phyloP scores from a whole-genome alignment of 2,797 vertebrate species.

The Caiman crocodilus region DNA sequence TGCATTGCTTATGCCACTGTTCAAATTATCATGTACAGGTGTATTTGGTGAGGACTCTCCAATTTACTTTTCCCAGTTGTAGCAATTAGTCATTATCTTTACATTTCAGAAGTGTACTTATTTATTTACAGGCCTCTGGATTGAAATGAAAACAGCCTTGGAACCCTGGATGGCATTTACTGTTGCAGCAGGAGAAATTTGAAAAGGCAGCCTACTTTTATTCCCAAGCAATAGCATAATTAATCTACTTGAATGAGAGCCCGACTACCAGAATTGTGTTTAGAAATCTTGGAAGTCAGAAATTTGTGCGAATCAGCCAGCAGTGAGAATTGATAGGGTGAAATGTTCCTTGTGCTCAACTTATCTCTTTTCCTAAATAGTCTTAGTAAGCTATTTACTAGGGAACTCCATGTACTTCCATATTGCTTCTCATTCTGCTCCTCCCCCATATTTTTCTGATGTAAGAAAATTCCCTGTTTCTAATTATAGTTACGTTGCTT shows the following conservation, averaged over 20 bases:
- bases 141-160: conserved; percentile 61
- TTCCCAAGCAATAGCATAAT: conserved; percentile 47
- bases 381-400: background rate
- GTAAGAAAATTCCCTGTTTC: background rate
- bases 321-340: background rate
- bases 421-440: background rate
- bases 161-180: conserved; percentile 40
- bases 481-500: background rate
- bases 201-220: conserved; percentile 37
- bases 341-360: background rate
- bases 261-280: conserved; percentile 31
- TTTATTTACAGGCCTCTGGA: too few species aligned
- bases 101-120: too few species aligned
- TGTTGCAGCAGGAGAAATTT: conserved; percentile 34
- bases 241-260: conserved; percentile 28
- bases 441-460: background rate
- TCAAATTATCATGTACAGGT: conserved; percentile 53
- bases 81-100: conserved; percentile 64
- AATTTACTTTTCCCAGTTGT: conserved; percentile 66
- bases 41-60: conserved; percentile 33
- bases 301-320: conserved; percentile 34
- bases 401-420: background rate
- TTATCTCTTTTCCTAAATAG: background rate
- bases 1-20: conserved; percentile 14
- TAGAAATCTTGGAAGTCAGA: conserved; percentile 28